These are phyloP conservation scores for Taenioides sp. DNA, from an alignment of 2,797 vertebrate species.

Conservation along the genomic window DNA sequence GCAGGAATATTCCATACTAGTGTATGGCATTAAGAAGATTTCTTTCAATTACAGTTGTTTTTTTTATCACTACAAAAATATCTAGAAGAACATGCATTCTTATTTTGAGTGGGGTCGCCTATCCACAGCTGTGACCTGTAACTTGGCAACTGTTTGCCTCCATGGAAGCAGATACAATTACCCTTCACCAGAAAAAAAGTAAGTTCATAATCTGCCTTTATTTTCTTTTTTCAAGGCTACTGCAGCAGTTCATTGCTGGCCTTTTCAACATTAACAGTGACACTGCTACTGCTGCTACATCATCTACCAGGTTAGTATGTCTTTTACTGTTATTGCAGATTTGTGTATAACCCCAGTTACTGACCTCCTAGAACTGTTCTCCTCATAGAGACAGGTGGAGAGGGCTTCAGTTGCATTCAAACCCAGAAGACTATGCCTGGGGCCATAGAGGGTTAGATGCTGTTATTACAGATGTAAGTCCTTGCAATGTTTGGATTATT, in stretches of 20 bases:
- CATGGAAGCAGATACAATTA: too few species aligned
- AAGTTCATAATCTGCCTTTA: not conserved
- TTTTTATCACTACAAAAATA: too few species aligned
- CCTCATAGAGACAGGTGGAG: constrained; percentile 71
- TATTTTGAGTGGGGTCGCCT: too few species aligned
- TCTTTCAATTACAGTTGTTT: too few species aligned
- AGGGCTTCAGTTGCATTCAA: constrained; percentile 90
- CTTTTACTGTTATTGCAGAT: constrained; percentile 22
- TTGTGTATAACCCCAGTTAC: constrained; percentile 36
- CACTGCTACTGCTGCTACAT: constrained; percentile 75
- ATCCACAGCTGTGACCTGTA: too few species aligned
- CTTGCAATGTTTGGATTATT: not conserved
- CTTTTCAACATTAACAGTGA: constrained; percentile 79
- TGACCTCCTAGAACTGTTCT: not conserved
- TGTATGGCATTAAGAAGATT: too few species aligned
- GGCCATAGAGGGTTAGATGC: constrained; percentile 90
- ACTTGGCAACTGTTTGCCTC: too few species aligned
- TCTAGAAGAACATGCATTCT: too few species aligned
- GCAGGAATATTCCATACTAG: too few species aligned
- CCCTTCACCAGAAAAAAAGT: too few species aligned
- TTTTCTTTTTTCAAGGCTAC: constrained; percentile 74
- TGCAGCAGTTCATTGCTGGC: constrained; percentile 84
- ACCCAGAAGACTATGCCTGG: constrained; percentile 92
- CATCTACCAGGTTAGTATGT: constrained; percentile 83
- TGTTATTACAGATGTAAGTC: constrained; percentile 86